Evolutionary conservation across 2,797 vertebrate species (phyloP).

Genomic region (Megalops cyprinoides): DNA sequence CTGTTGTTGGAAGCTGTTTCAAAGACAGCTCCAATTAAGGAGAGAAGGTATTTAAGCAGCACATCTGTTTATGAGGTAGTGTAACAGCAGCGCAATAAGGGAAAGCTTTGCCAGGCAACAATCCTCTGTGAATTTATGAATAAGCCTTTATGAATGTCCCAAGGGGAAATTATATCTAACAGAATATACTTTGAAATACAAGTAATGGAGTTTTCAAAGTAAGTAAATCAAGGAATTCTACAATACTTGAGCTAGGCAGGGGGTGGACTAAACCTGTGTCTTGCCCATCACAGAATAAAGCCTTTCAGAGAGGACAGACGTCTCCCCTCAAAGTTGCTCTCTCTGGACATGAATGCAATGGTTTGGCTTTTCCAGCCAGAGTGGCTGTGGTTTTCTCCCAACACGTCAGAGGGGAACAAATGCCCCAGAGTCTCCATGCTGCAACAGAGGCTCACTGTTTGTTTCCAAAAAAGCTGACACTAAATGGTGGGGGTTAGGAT

Average conservation of each 20-base stretch:
- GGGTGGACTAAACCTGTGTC: no score
- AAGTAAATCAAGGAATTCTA: neutral
- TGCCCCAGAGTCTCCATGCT: neutral
- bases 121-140: no score
- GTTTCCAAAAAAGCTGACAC: no score
- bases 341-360: neutral
- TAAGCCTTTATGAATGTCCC: neutral
- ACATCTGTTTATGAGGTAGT: conserved; percentile 20
- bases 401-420: neutral
- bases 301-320: neutral
- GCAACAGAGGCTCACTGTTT: conserved; percentile 1
- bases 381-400: conserved; percentile 5
- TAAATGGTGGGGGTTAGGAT: no score
- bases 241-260: neutral
- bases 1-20: conserved; percentile 19
- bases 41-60: conserved; percentile 10
- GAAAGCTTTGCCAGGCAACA: neutral
- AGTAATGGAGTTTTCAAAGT: neutral
- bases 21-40: conserved; percentile 24
- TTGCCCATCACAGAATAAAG: neutral
- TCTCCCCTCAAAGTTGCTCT: neutral
- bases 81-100: neutral
- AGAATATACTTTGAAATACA: neutral
- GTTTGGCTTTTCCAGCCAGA: neutral
- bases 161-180: neutral